Evolutionary conservation across 2,888 invertebrate species (phyloP).

Genomic region (Cryptocheilus praepositus): DNA sequence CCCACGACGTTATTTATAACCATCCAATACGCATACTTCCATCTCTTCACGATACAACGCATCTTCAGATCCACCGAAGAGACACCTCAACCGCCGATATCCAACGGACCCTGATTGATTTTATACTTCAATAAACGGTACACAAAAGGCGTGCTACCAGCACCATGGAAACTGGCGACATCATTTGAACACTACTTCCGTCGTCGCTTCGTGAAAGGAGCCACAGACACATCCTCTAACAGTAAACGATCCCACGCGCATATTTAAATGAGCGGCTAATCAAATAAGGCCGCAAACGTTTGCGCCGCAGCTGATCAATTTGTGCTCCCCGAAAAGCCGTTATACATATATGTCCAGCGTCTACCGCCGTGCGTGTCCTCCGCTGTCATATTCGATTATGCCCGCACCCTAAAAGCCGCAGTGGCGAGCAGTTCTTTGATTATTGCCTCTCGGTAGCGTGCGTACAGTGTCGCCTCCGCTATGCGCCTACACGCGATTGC

Average conservation of each 20-base stretch:
- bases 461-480: conserved; percentile 6
- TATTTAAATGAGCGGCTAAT: conserved; percentile 32
- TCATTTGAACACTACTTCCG: no score
- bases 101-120: no score
- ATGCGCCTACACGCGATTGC: conserved; percentile 5
- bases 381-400: conserved; percentile 5
- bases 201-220: no score
- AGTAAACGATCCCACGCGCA: conserved; percentile 38
- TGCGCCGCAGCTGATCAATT: conserved; percentile 16
- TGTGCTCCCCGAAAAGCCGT: conserved; percentile 3
- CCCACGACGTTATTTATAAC: no score
- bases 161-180: no score
- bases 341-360: not conserved
- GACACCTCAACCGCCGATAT: no score
- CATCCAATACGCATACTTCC: no score
- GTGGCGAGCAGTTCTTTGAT: no score
- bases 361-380: not conserved
- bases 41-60: no score
- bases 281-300: conserved; percentile 41
- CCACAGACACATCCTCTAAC: conserved; percentile 23
- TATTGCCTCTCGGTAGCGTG: not conserved
- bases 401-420: conserved; percentile 3
- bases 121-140: no score
- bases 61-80: no score
- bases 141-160: no score